Conservation (phyloP, 2,888 invertebrate species). For the Drosophila mimetica region DNA sequence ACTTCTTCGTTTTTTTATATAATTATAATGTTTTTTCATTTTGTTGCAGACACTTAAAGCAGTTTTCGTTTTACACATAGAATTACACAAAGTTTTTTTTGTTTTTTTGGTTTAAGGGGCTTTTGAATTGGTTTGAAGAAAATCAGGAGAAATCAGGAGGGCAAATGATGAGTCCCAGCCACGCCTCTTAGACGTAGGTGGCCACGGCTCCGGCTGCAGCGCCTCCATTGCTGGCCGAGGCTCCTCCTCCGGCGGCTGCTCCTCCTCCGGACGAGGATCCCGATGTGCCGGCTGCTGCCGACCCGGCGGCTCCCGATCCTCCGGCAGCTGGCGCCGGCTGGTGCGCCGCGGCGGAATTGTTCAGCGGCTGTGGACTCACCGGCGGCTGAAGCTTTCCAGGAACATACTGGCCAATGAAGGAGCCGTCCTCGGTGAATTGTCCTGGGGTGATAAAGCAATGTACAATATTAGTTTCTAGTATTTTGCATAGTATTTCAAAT, state of each 20-base stretch:
- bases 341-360: slow-evolving; percentile 75
- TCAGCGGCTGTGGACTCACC: slow-evolving; percentile 84
- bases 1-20: slow-evolving; percentile 20
- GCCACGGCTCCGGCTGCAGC: slow-evolving; percentile 85
- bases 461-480: neutral
- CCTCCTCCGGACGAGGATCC: slow-evolving; percentile 18
- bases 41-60: slow-evolving; percentile 68
- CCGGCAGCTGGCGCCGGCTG: slow-evolving; percentile 79
- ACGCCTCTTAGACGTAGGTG: slow-evolving; percentile 87
- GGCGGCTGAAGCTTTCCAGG: slow-evolving; percentile 90
- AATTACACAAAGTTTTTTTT: slow-evolving; percentile 43
- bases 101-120: slow-evolving; percentile 13
- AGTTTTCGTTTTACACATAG: slow-evolving; percentile 48
- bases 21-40: slow-evolving; percentile 12
- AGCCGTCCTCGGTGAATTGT: slow-evolving; percentile 98
- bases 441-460: slow-evolving; percentile 61
- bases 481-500: neutral
- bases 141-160: slow-evolving; percentile 16
- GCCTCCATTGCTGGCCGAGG: slow-evolving; percentile 38
- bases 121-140: slow-evolving; percentile 26
- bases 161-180: slow-evolving; percentile 6
- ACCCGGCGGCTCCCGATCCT: slow-evolving; percentile 26
- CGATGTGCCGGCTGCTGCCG: slow-evolving; percentile 57
- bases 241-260: slow-evolving; percentile 13
- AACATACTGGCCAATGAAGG: slow-evolving; percentile 98